phyloP scores from a whole-genome alignment of 2,113 vertebrate species.

The Ceyx melanurus region DNA sequence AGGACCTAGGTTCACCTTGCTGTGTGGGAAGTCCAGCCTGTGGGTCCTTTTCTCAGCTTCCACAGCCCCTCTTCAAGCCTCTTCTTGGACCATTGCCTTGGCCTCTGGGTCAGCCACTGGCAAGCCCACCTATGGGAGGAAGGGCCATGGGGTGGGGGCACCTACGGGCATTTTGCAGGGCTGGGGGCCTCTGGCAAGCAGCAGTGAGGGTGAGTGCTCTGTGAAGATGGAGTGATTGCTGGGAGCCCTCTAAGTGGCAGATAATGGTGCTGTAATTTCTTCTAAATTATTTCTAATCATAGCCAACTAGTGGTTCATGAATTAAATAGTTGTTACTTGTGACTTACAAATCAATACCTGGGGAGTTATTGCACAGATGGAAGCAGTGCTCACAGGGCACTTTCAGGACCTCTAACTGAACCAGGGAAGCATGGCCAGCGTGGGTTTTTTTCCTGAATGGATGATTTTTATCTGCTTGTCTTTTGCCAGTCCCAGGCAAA shows the following conservation, averaged over 20 bases:
- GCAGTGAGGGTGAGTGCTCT: neutral
- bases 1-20: neutral
- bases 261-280: conserved; percentile 56
- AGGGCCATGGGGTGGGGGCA: rapidly evolving
- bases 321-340: conserved; percentile 52
- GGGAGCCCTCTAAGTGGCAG: conserved; percentile 39
- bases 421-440: neutral
- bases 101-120: neutral
- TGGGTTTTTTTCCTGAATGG: neutral
- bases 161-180: neutral
- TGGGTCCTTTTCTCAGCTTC: neutral
- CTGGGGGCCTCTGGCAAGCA: neutral
- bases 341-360: conserved; percentile 43
- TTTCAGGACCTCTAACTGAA: neutral
- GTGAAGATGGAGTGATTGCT: neutral
- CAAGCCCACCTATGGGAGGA: neutral
- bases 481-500: neutral
- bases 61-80: neutral
- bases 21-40: neutral
- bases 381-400: neutral
- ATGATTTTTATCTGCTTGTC: neutral
- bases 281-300: conserved; percentile 63
- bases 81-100: neutral
- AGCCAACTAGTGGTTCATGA: conserved; percentile 38
- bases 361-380: neutral